Evolutionary conservation across 2,888 invertebrate genomes (phyloP).

Genomic region (Chironomus riparius): DNA sequence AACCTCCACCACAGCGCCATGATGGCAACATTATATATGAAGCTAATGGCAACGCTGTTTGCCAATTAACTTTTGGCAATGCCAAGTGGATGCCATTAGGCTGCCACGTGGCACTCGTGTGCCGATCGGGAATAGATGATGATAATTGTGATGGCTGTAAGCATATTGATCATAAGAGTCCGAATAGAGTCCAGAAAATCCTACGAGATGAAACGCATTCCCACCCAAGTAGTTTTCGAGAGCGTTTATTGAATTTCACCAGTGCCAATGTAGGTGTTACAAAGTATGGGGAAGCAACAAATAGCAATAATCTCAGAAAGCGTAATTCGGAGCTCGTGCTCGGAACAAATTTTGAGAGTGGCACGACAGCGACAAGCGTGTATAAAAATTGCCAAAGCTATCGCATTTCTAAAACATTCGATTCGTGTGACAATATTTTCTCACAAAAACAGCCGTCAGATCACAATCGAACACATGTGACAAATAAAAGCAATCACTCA

Average conservation of each 20-base stretch:
- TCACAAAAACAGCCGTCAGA: background rate
- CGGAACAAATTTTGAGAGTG: slow-evolving; percentile 12
- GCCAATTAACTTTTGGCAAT: too few species aligned
- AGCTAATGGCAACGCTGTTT: too few species aligned
- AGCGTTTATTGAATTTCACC: slow-evolving; percentile 1
- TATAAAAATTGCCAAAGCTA: slow-evolving; percentile 9
- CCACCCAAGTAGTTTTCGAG: slow-evolving; percentile 12
- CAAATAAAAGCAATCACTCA: slow-evolving; percentile 14
- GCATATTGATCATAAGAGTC: background rate
- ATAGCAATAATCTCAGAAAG: background rate
- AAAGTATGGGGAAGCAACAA: background rate
- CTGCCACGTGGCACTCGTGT: too few species aligned
- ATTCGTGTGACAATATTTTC: slow-evolving; percentile 19
- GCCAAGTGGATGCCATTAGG: too few species aligned
- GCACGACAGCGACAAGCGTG: background rate
- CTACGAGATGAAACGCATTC: too few species aligned
- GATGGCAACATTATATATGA: too few species aligned
- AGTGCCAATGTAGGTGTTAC: background rate
- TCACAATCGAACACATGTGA: background rate
- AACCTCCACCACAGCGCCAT: too few species aligned
- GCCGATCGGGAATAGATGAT: too few species aligned
- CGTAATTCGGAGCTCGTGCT: slow-evolving; percentile 16
- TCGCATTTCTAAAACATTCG: slow-evolving; percentile 2
- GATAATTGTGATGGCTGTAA: background rate
- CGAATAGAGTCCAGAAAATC: too few species aligned